Conservation (phyloP, 2,888 invertebrate genomes). For the Apeira syringaria region DNA sequence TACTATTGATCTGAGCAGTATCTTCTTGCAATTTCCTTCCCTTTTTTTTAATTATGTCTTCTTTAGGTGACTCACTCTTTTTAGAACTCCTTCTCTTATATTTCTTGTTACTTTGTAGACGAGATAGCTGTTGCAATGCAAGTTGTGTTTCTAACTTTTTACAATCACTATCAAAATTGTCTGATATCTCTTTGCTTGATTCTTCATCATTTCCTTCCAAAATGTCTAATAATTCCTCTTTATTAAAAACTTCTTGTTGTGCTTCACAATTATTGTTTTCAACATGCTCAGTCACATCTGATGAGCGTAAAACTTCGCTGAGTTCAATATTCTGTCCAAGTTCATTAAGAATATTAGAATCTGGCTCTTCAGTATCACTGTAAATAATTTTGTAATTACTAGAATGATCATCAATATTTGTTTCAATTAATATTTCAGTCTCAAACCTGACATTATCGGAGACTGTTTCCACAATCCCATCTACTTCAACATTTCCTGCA, state of each 20-base stretch:
- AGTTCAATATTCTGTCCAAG: conserved; percentile 68
- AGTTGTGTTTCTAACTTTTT: conserved; percentile 57
- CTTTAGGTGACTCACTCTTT: conserved; percentile 28
- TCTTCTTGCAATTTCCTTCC: conserved; percentile 6
- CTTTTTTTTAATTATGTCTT: conserved; percentile 18
- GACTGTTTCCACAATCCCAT: conserved; percentile 34
- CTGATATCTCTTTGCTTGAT: conserved; percentile 29
- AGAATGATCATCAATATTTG: conserved; percentile 49
- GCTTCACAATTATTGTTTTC: conserved; percentile 67
- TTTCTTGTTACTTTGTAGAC: conserved; percentile 43
- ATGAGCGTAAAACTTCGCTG: conserved; percentile 66
- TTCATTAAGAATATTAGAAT: conserved; percentile 58
- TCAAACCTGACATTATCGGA: conserved; percentile 59
- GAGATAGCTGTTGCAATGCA: conserved; percentile 65
- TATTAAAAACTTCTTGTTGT: conserved; percentile 69
- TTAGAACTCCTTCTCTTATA: conserved; percentile 23
- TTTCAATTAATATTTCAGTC: conserved; percentile 71
- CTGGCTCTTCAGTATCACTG: conserved; percentile 30
- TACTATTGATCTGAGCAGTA: conserved; percentile 7
- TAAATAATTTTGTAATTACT: conserved; percentile 16
- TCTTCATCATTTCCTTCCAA: conserved; percentile 70
- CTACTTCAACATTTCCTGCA: conserved; percentile 33
- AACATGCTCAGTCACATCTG: conserved; percentile 55
- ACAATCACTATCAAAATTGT: conserved; percentile 33
- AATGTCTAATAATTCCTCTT: conserved; percentile 73